Conservation (phyloP, 2,113 vertebrate species). For the Pluvianellus socialis region DNA sequence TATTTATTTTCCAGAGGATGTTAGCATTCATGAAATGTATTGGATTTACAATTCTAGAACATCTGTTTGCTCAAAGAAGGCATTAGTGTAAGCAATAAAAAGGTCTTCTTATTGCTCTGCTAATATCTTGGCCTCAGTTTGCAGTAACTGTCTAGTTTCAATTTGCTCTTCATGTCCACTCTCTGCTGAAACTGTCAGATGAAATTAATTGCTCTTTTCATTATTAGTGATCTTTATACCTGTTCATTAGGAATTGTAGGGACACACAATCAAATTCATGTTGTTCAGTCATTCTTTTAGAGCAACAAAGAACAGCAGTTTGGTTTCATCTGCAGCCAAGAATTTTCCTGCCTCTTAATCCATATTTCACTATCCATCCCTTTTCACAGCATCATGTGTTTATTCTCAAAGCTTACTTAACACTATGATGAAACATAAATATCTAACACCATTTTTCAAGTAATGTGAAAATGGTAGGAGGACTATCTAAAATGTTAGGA, state of each 20-base stretch:
- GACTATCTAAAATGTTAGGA: background rate
- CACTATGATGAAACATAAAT: background rate
- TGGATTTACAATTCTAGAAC: slow-evolving; percentile 19
- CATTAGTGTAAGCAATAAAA: background rate
- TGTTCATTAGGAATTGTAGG: background rate
- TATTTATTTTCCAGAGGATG: slow-evolving; percentile 29
- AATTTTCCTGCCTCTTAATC: background rate
- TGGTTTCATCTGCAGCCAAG: background rate
- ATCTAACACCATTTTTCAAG: background rate
- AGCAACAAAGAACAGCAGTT: background rate
- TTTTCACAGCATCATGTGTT: background rate
- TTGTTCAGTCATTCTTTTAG: slow-evolving; percentile 19
- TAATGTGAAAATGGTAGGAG: background rate
- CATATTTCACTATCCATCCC: background rate
- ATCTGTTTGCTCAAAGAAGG: slow-evolving; percentile 36
- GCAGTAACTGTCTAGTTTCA: slow-evolving; percentile 6
- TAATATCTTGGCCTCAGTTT: background rate
- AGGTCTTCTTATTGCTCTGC: background rate
- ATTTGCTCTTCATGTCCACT: background rate
- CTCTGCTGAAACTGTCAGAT: background rate
- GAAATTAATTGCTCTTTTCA: background rate
- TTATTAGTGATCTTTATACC: background rate
- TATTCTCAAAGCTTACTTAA: slow-evolving; percentile 2
- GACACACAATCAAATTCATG: background rate
- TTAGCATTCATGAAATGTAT: slow-evolving; percentile 23